Evolutionary conservation across 2,113 vertebrate genomes (phyloP).

Genomic region (Pelvicachromis taeniatus): DNA sequence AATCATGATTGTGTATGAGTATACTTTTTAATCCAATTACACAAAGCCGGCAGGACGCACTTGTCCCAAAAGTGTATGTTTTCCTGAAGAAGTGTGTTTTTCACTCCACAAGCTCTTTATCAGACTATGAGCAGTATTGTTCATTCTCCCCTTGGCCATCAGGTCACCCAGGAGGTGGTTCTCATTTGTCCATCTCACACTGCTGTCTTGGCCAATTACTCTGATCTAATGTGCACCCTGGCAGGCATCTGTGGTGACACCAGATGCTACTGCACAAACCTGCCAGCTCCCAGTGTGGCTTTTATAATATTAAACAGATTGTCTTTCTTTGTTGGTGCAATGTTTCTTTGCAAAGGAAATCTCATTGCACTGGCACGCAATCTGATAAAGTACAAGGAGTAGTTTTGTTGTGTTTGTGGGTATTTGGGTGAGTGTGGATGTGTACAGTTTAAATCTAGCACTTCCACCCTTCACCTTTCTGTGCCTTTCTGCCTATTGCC

Average conservation of each 20-base stretch:
- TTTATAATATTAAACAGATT: constrained; percentile 59
- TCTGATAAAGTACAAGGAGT: constrained; percentile 25
- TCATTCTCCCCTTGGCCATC: constrained; percentile 34
- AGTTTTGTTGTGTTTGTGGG: background rate
- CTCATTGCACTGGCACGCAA: constrained; percentile 35
- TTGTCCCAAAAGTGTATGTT: background rate
- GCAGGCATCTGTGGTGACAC: constrained; percentile 49
- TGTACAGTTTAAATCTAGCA: background rate
- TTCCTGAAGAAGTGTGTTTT: background rate
- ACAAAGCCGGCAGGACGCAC: background rate
- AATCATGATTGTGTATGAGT: background rate
- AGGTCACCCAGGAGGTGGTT: constrained; percentile 57
- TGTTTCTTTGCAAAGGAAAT: constrained; percentile 29
- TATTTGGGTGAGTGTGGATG: background rate
- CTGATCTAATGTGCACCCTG: constrained; percentile 54
- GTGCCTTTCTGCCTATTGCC: background rate
- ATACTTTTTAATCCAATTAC: background rate
- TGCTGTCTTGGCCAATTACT: constrained; percentile 55
- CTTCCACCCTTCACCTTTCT: background rate
- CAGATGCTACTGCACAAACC: constrained; percentile 62
- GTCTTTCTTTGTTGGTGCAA: constrained; percentile 12
- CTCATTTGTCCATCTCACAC: constrained; percentile 64
- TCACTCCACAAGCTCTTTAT: background rate
- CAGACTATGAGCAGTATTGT: constrained; percentile 5
- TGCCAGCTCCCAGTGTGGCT: constrained; percentile 31